phyloP scores from a whole-genome alignment of 2,888 invertebrate genomes.

The Tolmerus cingulatus region DNA sequence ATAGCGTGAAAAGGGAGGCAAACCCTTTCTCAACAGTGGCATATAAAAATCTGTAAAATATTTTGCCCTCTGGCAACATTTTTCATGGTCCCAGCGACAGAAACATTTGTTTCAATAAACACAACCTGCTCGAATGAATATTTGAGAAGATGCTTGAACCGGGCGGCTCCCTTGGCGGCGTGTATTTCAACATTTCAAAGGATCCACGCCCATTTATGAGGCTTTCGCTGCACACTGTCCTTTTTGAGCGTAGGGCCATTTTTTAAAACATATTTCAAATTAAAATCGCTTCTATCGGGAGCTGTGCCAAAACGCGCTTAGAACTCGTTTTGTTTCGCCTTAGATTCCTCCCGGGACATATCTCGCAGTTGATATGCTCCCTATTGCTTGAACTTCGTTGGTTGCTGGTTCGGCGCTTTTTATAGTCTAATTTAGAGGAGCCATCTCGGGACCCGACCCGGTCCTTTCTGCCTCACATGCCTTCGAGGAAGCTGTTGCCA shows the following conservation, averaged over 20 bases:
- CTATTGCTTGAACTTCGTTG: neutral
- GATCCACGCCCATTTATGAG: neutral
- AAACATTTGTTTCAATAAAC: slow-evolving; percentile 41
- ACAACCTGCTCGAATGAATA: slow-evolving; percentile 40
- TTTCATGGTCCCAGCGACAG: slow-evolving; percentile 33
- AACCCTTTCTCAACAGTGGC: slow-evolving; percentile 20
- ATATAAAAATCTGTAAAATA: slow-evolving; percentile 36
- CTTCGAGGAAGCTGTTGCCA: neutral
- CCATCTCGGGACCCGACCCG: neutral
- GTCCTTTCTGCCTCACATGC: neutral
- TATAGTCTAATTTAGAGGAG: neutral
- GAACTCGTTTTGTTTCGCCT: neutral
- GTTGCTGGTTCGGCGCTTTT: neutral
- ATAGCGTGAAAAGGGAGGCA: neutral
- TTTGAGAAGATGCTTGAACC: slow-evolving; percentile 30
- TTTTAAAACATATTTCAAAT: slow-evolving; percentile 8
- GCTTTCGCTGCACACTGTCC: neutral
- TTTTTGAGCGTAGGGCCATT: neutral
- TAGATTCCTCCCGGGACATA: neutral
- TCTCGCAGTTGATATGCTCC: neutral
- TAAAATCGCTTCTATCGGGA: slow-evolving; percentile 22
- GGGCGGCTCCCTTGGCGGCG: neutral
- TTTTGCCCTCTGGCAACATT: slow-evolving; percentile 29
- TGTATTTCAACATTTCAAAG: neutral
- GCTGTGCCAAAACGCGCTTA: neutral